These are phyloP conservation scores for Sus scrofa DNA, from an alignment of 2,113 vertebrate species.

Conservation along the genomic window DNA sequence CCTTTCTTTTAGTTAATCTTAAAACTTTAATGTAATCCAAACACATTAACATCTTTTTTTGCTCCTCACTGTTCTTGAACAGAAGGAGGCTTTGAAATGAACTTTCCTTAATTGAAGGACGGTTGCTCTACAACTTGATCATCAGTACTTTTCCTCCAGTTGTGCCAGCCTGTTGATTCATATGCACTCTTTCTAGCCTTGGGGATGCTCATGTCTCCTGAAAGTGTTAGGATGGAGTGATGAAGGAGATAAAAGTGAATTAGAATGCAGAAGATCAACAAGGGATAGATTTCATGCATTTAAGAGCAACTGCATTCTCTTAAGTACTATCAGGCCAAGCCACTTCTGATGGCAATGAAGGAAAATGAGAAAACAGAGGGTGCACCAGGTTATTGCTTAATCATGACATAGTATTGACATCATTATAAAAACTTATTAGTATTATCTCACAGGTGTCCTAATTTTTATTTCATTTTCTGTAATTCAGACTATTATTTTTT, in stretches of 20 bases:
- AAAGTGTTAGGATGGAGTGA: background rate
- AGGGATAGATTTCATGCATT: background rate
- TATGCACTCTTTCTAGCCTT: background rate
- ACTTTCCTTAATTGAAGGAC: slow-evolving; percentile 74
- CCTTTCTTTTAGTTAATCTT: slow-evolving; percentile 88
- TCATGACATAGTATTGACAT: background rate
- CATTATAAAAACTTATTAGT: background rate
- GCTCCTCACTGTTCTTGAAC: slow-evolving; percentile 59
- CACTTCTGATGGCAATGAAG: slow-evolving; percentile 7
- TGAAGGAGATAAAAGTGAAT: rapidly evolving
- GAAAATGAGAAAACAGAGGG: slow-evolving; percentile 55
- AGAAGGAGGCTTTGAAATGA: slow-evolving; percentile 79
- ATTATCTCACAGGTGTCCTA: background rate
- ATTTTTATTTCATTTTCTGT: background rate
- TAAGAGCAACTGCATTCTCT: slow-evolving; percentile 38
- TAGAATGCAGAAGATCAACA: slow-evolving; percentile 46
- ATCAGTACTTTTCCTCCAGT: background rate
- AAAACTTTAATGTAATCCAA: slow-evolving; percentile 88
- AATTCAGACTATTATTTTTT: background rate
- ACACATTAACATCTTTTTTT: slow-evolving; percentile 84
- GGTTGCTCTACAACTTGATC: slow-evolving; percentile 17
- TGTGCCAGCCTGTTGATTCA: slow-evolving; percentile 55
- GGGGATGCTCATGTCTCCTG: background rate
- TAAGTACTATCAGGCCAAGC: background rate
- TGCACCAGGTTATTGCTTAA: background rate